Percentiles rank a stretch among this genome's conserved stretches.
Evolutionary conservation across 2,113 vertebrate genomes (phyloP).

Genomic region (Alaudala cheleensis): DNA sequence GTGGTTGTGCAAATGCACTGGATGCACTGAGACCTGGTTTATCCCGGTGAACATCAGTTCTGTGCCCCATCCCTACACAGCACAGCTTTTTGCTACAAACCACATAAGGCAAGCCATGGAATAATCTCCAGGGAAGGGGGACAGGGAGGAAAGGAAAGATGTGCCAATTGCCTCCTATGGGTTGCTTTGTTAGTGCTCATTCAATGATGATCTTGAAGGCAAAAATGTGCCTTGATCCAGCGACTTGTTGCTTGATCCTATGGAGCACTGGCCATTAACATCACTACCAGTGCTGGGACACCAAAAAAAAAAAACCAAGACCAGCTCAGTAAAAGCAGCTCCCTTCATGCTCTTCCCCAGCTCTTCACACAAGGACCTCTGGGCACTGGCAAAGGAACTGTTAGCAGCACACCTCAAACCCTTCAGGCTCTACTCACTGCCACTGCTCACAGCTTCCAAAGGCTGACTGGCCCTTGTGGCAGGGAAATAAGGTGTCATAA

Average conservation of each 20-base stretch:
- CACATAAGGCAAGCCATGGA: background rate
- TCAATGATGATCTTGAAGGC: background rate
- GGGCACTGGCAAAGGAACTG: background rate
- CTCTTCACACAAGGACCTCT: background rate
- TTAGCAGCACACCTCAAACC: background rate
- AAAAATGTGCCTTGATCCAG: background rate
- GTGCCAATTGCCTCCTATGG: background rate
- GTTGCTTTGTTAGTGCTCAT: background rate
- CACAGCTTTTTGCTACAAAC: background rate
- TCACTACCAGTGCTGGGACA: background rate
- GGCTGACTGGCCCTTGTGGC: background rate
- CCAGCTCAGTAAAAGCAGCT: background rate
- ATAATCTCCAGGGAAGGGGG: background rate
- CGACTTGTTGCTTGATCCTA: background rate
- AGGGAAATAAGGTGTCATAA: background rate
- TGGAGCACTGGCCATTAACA: background rate
- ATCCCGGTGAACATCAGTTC: background rate
- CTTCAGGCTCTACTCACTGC: background rate
- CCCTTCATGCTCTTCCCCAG: background rate
- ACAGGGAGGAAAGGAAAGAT: background rate
- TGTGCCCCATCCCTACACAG: background rate
- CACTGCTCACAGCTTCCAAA: background rate
- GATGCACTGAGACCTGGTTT: background rate
- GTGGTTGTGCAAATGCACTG: background rate
- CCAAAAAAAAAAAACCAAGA: background rate